Evolutionary conservation across 2,888 invertebrate species (phyloP).

Genomic region (Hirtodrosophila trivittata): DNA sequence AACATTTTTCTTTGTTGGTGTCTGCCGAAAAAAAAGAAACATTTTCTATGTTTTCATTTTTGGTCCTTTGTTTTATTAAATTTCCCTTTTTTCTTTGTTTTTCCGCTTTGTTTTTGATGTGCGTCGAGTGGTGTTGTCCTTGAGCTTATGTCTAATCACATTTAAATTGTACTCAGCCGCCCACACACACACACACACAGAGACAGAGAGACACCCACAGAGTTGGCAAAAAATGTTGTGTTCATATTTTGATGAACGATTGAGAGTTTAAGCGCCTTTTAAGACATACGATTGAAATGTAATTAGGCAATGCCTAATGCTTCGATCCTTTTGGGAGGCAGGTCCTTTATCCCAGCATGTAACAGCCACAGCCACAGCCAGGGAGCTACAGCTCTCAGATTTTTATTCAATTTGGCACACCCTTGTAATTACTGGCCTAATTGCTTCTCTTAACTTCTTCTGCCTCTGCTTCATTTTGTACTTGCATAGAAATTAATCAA

Average conservation of each 20-base stretch:
- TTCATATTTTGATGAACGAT: constrained; percentile 53
- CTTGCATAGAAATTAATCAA: constrained; percentile 22
- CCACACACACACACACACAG: neutral
- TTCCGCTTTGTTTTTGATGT: neutral
- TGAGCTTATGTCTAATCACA: constrained; percentile 71
- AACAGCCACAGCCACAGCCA: constrained; percentile 7
- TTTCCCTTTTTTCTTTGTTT: constrained; percentile 2
- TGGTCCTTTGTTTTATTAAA: constrained; percentile 11
- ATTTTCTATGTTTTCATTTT: constrained; percentile 21
- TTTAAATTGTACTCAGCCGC: constrained; percentile 70
- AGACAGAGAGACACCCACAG: constrained; percentile 1
- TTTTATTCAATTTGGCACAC: constrained; percentile 48
- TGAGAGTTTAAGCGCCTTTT: constrained; percentile 66
- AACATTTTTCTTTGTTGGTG: constrained; percentile 3
- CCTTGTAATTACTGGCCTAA: constrained; percentile 52
- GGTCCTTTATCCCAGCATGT: constrained; percentile 10
- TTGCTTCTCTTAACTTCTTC: constrained; percentile 32
- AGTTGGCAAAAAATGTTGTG: constrained; percentile 1
- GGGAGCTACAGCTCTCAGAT: constrained; percentile 13
- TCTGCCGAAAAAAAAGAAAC: constrained; percentile 5
- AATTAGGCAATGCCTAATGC: constrained; percentile 78
- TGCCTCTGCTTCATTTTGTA: constrained; percentile 9
- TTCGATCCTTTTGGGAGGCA: constrained; percentile 27
- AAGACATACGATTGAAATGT: constrained; percentile 77
- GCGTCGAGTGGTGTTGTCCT: constrained; percentile 31